Base-by-base conservation (phyloP, 2,113 vertebrate species). In the Eupsittula cactorum region DNA sequence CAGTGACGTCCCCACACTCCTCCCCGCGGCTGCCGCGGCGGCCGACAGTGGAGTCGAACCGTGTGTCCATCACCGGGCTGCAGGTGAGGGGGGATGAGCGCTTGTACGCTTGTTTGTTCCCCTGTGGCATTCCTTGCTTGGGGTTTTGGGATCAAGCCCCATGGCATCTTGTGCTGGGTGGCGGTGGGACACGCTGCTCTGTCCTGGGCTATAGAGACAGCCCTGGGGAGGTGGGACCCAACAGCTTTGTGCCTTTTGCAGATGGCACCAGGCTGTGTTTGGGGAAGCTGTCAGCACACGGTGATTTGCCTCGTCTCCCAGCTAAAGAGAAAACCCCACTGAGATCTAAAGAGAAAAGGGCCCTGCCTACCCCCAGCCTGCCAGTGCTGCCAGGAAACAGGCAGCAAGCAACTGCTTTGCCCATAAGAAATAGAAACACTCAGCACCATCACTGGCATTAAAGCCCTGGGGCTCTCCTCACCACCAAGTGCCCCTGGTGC, bases 21-120 rank as follows among this genome's bases (percentile, higher is more conserved):
- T 99, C 99, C 14, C 99, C 99, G 0, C 98, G 99, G 47, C 95
- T 99, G 94, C 99, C 99, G 1, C 98, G 99, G 64, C 94, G 99
- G 64, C 99, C 99, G 2, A 99, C 99, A 0, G 99, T 99, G 92
- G 99, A 99, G 96, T 99, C 99, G 2, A 99, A 99, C 97, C 98
- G 99, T 1, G 99, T 99, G 74, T 99, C 99, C 80, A 99, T 99
- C 98, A 99, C 98, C 0, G 99, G 99, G 64, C 97, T 99, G 82
- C 99, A 99, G 99, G 99, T 99, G 98, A 63, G 97, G 50, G 46
- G 37, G 41, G 4, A 8, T 29, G 31, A 53, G 53, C 0, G 1
- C 67, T 31, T n/a, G 33, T n/a, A n/a, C 33, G 1, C 13, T n/a
- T 6, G 4, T 35, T 53, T 59, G 33, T n/a, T 59, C 33, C 33